Evolutionary conservation across 2,888 invertebrate genomes (phyloP).

Genomic region (Sinopyrophorus schimmeli): DNA sequence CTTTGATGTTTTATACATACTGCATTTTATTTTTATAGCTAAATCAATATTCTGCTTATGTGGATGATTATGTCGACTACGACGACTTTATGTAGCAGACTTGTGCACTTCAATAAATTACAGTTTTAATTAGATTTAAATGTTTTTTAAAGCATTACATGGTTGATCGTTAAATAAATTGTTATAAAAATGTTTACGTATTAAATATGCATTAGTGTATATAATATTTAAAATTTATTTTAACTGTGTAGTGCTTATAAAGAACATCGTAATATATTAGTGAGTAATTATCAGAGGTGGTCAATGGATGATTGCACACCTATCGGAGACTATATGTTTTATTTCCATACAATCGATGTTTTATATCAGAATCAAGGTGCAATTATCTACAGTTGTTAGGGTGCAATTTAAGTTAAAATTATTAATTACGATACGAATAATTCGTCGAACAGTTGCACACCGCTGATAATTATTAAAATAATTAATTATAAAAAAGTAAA

Average conservation of each 20-base stretch:
- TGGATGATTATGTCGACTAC: constrained; percentile 65
- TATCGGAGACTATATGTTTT: not conserved
- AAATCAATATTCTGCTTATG: constrained; percentile 70
- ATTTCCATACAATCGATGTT: not conserved
- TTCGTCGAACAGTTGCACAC: constrained; percentile 2
- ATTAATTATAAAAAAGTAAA: constrained; percentile 13
- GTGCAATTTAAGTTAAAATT: not conserved
- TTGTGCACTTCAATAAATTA: constrained; percentile 20
- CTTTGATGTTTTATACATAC: too few relatives aligned
- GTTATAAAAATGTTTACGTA: constrained; percentile 10
- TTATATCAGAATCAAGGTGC: not conserved
- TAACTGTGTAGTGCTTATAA: not conserved
- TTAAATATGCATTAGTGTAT: constrained; percentile 5
- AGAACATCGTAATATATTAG: not conserved
- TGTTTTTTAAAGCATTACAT: constrained; percentile 17
- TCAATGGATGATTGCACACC: not conserved
- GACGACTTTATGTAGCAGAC: constrained; percentile 79
- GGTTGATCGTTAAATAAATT: too few relatives aligned
- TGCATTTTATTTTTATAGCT: constrained; percentile 45
- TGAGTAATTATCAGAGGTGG: not conserved
- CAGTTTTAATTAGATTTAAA: constrained; percentile 13
- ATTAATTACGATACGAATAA: constrained; percentile 1
- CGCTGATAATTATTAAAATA: constrained; percentile 12
- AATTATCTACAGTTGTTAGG: not conserved
- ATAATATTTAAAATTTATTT: constrained; percentile 1